Conservation (phyloP, 2,797 vertebrate genomes). For the Cephalopachus bancanus region DNA sequence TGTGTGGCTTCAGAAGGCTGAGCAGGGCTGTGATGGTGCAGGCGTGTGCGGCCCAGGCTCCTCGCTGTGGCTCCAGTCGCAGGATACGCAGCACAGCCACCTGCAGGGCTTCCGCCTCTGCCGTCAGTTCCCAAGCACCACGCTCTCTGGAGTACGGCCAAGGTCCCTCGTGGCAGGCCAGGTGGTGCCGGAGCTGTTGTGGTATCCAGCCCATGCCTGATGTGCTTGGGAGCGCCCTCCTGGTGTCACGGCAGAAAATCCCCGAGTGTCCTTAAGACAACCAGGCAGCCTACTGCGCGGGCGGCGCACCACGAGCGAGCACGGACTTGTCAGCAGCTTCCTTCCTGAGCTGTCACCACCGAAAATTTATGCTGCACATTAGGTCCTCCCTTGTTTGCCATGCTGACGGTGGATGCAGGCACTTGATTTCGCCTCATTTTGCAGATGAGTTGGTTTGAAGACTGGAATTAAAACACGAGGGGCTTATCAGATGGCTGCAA, state of each 20-base stretch:
- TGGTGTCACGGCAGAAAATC: conserved; percentile 2
- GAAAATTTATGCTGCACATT: conserved; percentile 58
- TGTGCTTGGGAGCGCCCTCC: conserved; percentile 27
- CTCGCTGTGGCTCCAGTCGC: not conserved
- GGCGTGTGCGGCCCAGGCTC: not conserved
- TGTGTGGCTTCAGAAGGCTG: not conserved
- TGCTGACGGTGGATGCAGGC: not conserved
- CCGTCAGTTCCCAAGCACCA: not conserved
- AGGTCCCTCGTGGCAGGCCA: not conserved
- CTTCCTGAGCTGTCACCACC: conserved; percentile 60
- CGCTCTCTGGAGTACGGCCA: not conserved
- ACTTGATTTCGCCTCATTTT: conserved; percentile 69
- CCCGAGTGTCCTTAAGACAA: conserved; percentile 50
- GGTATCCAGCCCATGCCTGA: not conserved
- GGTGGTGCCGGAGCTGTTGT: not conserved
- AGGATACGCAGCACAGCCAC: accelerated
- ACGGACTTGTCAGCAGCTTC: conserved; percentile 63
- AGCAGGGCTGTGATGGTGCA: not conserved
- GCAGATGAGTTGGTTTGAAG: conserved; percentile 76
- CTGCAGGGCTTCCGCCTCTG: not conserved
- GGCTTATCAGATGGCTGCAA: conserved; percentile 6
- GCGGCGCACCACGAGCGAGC: not conserved
- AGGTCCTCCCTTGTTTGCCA: conserved; percentile 62
- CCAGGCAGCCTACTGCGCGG: conserved; percentile 33
- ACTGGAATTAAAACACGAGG: conserved; percentile 10